Conservation (phyloP, 2,888 invertebrate genomes). For the Neria commutata region DNA sequence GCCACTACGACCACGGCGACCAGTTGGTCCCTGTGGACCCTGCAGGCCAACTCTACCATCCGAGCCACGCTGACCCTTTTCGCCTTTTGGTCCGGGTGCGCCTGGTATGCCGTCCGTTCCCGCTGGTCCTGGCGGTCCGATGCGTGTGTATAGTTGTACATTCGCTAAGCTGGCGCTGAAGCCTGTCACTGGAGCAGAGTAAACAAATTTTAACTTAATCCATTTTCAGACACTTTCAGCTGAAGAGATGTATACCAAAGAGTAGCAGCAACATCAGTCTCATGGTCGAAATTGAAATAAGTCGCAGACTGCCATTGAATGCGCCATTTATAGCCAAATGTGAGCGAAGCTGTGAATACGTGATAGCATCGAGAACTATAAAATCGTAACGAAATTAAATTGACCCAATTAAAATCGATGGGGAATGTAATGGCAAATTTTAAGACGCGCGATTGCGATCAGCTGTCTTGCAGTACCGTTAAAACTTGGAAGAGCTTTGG, state of each 20-base stretch:
- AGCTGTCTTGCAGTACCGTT: too few relatives aligned
- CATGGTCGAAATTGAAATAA: neutral
- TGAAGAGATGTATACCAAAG: neutral
- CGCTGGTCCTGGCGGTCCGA: slow-evolving; percentile 30
- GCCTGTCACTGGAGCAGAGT: neutral
- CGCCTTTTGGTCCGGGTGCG: slow-evolving; percentile 28
- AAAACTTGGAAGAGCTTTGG: too few relatives aligned
- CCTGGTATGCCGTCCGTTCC: slow-evolving; percentile 29
- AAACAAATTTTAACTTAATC: neutral
- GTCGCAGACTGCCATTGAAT: neutral
- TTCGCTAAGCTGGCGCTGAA: too few relatives aligned
- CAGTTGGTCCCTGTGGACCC: slow-evolving; percentile 26
- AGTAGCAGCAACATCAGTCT: neutral
- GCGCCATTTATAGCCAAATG: neutral
- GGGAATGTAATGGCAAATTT: too few relatives aligned
- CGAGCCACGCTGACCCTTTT: slow-evolving; percentile 26
- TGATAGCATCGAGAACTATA: too few relatives aligned
- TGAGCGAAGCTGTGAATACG: neutral
- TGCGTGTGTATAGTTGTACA: slow-evolving; percentile 17
- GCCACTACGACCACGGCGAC: slow-evolving; percentile 28
- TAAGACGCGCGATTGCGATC: too few relatives aligned
- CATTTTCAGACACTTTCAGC: too few relatives aligned
- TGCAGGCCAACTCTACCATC: slow-evolving; percentile 22
- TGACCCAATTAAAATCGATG: too few relatives aligned
- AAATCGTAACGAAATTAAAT: too few relatives aligned